These are phyloP conservation scores for Phenacoccus solenopsis DNA, from an alignment of 1,140 invertebrate species.

Conservation along the genomic window DNA sequence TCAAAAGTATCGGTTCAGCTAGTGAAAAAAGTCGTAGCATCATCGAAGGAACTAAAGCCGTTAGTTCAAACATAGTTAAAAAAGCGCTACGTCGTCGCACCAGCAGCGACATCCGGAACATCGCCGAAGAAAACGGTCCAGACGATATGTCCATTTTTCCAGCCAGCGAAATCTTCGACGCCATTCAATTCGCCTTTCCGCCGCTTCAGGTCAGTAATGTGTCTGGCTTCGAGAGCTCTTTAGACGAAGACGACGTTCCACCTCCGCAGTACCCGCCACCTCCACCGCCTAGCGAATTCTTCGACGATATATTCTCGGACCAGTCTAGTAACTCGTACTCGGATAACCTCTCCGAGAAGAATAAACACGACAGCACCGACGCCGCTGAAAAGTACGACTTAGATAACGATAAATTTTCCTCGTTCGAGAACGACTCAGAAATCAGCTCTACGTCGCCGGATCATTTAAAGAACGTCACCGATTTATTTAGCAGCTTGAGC, in stretches of 20 bases:
- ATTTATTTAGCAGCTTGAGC: no score
- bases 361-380: not conserved
- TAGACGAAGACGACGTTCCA: not conserved
- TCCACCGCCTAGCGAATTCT: not conserved
- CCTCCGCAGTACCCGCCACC: not conserved
- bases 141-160: not conserved
- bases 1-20: not conserved
- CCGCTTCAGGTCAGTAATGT: not conserved
- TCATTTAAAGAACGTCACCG: not conserved
- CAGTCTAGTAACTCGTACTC: not conserved
- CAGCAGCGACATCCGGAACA: not conserved
- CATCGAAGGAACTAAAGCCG: not conserved
- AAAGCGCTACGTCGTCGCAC: conserved; percentile 5
- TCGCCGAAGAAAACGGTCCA: not conserved
- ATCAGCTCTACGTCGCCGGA: not conserved
- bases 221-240: not conserved
- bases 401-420: not conserved
- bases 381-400: not conserved
- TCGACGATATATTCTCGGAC: not conserved
- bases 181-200: not conserved
- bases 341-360: not conserved
- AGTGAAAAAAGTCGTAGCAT: not conserved
- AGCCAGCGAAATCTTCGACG: not conserved
- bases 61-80: not conserved
- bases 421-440: not conserved